A percentile compares a stretch with the other conserved stretches of the same genome.
Evolutionary conservation across 2,888 invertebrate genomes (phyloP).

Genomic region (Strigamia maritima): DNA sequence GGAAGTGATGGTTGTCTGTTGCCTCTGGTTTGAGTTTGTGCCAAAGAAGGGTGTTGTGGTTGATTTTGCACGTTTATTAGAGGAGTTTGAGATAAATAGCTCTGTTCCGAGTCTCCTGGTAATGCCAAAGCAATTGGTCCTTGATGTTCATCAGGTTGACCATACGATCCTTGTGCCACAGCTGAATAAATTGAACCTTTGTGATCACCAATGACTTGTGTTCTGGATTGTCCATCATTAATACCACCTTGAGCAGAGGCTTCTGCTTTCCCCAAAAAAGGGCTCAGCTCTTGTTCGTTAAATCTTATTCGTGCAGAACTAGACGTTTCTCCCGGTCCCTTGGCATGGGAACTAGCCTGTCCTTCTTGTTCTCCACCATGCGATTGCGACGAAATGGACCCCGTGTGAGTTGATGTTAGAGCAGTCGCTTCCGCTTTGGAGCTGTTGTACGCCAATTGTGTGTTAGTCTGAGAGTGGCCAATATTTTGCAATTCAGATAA

Average conservation of each 20-base stretch:
- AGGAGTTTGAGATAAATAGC: not conserved
- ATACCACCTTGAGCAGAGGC: slow-evolving; percentile 37
- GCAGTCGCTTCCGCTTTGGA: slow-evolving; percentile 36
- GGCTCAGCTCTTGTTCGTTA: not conserved
- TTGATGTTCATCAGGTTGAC: not conserved
- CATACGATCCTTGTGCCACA: slow-evolving; percentile 35
- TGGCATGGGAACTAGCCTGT: slow-evolving; percentile 37
- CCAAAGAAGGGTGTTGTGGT: not conserved
- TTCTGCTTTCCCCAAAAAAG: slow-evolving; percentile 7
- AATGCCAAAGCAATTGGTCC: slow-evolving; percentile 35
- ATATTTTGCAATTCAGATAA: slow-evolving; percentile 17
- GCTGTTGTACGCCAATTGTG: slow-evolving; percentile 17
- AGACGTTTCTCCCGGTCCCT: slow-evolving; percentile 34
- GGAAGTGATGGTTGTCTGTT: not conserved
- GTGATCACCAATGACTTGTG: slow-evolving; percentile 26
- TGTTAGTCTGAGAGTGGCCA: slow-evolving; percentile 28
- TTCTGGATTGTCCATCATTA: slow-evolving; percentile 35
- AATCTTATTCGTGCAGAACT: slow-evolving; percentile 35
- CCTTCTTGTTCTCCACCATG: slow-evolving; percentile 34
- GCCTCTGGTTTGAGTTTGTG: not conserved
- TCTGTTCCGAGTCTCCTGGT: not conserved
- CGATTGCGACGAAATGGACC: slow-evolving; percentile 35
- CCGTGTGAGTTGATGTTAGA: not conserved
- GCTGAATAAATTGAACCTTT: slow-evolving; percentile 23
- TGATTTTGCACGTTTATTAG: too few relatives aligned